phyloP scores from a whole-genome alignment of 2,888 invertebrate species.

The Xylophagus ater region DNA sequence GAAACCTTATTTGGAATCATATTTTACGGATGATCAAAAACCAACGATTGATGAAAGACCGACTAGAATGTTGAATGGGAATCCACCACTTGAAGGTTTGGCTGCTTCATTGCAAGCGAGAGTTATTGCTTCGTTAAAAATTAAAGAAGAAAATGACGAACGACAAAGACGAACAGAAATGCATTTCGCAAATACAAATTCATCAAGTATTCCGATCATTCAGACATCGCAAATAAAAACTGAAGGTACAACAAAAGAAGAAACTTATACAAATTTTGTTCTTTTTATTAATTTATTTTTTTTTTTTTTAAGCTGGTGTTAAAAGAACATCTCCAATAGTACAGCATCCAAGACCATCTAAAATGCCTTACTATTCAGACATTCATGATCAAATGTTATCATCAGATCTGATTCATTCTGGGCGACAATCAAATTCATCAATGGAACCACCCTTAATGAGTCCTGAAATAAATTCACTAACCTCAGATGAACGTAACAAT shows the following conservation, averaged over 20 bases:
- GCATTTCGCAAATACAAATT: constrained; percentile 20
- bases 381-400: constrained; percentile 14
- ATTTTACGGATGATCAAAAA: constrained; percentile 54
- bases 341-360: constrained; percentile 39
- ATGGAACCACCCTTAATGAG: constrained; percentile 45
- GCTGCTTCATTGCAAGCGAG: constrained; percentile 75
- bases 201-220: constrained; percentile 10
- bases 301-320: constrained; percentile 26
- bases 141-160: constrained; percentile 42
- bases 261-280: constrained; percentile 21
- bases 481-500: constrained; percentile 43
- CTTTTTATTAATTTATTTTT: constrained; percentile 1
- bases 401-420: constrained; percentile 7
- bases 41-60: constrained; percentile 28
- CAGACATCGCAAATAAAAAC: constrained; percentile 19
- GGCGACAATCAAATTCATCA: constrained; percentile 21
- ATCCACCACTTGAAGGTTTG: constrained; percentile 43
- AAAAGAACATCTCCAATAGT: constrained; percentile 45
- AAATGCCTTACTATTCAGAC: constrained; percentile 36
- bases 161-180: constrained; percentile 34
- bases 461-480: constrained; percentile 56
- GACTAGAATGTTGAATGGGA: constrained; percentile 29
- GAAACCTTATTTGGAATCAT: constrained; percentile 60
- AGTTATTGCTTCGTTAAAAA: constrained; percentile 55
- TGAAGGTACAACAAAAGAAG: constrained; percentile 16